These are phyloP conservation scores for Tipula confusa DNA, from an alignment of 2,888 invertebrate genomes.

Conservation along the genomic window DNA sequence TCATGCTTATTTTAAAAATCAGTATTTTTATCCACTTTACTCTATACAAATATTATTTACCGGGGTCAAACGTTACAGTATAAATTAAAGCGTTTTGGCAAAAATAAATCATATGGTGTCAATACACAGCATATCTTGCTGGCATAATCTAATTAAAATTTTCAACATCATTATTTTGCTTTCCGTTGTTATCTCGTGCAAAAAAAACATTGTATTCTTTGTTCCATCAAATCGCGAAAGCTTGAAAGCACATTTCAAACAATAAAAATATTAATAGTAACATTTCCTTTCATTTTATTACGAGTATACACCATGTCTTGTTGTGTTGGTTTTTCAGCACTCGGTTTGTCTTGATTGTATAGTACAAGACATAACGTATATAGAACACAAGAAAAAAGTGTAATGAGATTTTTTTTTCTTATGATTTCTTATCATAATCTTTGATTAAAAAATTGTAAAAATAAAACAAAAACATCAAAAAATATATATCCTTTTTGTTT, in stretches of 20 bases:
- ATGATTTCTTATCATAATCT: constrained; percentile 3
- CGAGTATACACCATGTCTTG: too few species aligned
- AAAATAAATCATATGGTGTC: neutral
- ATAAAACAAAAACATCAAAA: neutral
- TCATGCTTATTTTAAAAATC: too few species aligned
- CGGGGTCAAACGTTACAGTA: too few species aligned
- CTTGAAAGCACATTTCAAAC: constrained; percentile 3
- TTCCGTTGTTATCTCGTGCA: neutral
- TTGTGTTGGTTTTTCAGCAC: neutral
- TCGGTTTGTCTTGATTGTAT: neutral
- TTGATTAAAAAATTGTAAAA: neutral
- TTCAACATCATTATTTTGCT: too few species aligned
- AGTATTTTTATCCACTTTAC: too few species aligned
- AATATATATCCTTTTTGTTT: neutral
- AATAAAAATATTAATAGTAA: neutral
- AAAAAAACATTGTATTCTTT: neutral
- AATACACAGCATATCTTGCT: neutral
- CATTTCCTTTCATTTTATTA: neutral
- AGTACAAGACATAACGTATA: neutral
- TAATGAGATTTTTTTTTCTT: neutral
- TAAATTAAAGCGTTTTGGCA: too few species aligned
- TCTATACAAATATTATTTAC: too few species aligned
- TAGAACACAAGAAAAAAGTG: neutral
- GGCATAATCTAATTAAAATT: too few species aligned
- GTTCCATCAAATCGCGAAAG: neutral